Base-by-base conservation (phyloP, 2,797 vertebrate genomes). In the Alcedo atthis region DNA sequence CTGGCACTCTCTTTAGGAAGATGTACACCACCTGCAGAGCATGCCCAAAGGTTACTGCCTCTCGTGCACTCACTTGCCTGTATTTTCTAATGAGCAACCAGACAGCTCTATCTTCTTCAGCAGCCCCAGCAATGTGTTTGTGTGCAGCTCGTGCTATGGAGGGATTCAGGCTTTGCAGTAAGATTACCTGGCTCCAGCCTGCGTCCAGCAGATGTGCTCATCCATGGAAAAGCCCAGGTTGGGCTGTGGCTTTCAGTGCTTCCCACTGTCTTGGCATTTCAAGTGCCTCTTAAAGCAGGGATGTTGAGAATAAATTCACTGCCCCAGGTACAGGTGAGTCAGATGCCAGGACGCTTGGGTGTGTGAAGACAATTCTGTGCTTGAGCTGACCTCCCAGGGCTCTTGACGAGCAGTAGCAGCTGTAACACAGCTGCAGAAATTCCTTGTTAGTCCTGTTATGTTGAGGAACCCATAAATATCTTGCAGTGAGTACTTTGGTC, bases 391-490 rank as follows among this genome's bases (percentile, higher is more conserved):
- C 91, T 90, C 86, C 87, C 87, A 54, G 48, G 11, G 89, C 92
- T 92, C 79, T 51, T 94, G 94, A 93, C 96, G 94, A 92, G 94
- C 78, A 10, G 14, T 51, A 91, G 83, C 93, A 93, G 94, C 93
- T 93, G 57, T 64, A 71, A 82, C 24, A 1, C 71, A 81, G 62
- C 91, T 90, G 89, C 86, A 81, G 59, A 46, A 86, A 71, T 80
- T 28, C 68, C 94, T 95, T 85, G 92, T 94, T 97, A 96, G 94
- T 88, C 87, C 83, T 84, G 62, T 95, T 94, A 62, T 9, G 28
- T 89, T 85, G 90, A 93, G 92, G 85, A 95, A 71, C 94, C 97
- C 90, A 51, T 92, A 91, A 95, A 96, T 97, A 94, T 57, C 93
- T 78, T 54, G 85, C 74, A 82, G 86, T 62, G 67, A 64, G 11